phyloP scores from a whole-genome alignment of 2,113 vertebrate genomes.

The Brienomyrus longianalis region DNA sequence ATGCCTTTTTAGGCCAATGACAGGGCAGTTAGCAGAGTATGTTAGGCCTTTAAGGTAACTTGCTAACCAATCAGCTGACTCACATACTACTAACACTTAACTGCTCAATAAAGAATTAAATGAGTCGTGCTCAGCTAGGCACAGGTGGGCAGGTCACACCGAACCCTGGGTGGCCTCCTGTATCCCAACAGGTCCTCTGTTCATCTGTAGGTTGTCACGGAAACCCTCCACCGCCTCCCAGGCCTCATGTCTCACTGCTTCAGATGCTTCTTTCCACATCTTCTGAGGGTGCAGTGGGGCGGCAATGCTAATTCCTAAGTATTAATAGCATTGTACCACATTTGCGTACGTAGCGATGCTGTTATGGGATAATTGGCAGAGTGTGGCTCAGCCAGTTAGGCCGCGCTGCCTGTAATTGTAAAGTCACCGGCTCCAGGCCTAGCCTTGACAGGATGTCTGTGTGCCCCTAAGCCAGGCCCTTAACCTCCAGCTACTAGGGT shows the following conservation, averaged over 20 bases:
- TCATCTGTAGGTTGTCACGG: background rate
- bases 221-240: background rate
- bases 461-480: background rate
- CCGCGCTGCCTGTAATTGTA: background rate
- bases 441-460: background rate
- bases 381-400: background rate
- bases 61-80: background rate
- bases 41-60: background rate
- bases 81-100: background rate
- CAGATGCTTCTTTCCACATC: background rate
- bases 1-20: background rate
- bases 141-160: background rate
- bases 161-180: background rate
- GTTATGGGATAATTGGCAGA: background rate
- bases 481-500: background rate
- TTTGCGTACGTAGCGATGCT: background rate
- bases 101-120: background rate
- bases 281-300: background rate
- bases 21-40: background rate
- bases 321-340: background rate
- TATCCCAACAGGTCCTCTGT: background rate
- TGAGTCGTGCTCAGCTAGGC: background rate
- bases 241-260: background rate
- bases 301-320: background rate
- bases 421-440: background rate